phyloP scores from a whole-genome alignment of 64 coral and sea anemone species.

The Astreopora myriophthalma region DNA sequence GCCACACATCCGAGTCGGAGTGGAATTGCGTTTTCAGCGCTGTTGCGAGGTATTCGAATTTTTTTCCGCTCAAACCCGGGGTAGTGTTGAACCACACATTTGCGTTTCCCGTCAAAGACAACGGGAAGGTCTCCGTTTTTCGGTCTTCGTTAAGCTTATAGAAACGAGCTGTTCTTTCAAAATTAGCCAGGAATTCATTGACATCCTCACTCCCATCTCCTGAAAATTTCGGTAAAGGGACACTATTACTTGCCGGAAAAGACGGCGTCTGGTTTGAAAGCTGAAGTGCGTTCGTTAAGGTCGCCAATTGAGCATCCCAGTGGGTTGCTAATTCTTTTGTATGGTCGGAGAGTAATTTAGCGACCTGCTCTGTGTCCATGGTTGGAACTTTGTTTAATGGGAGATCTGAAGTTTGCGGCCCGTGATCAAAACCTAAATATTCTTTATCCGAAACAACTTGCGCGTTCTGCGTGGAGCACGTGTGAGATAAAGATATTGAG shows the following conservation, averaged over 20 bases:
- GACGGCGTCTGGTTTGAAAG: background rate
- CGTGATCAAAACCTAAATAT: background rate
- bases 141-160: slow-evolving; percentile 39
- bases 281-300: background rate
- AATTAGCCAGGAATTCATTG: slow-evolving; percentile 26
- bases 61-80: background rate
- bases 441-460: background rate
- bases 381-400: background rate
- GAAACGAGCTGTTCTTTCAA: slow-evolving; percentile 34
- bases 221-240: background rate
- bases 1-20: slow-evolving; percentile 35
- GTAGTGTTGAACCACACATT: slow-evolving; percentile 54
- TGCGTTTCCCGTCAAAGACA: slow-evolving; percentile 11
- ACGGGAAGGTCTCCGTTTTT: background rate
- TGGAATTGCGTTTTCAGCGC: slow-evolving; percentile 43
- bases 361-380: background rate
- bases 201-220: slow-evolving; percentile 16
- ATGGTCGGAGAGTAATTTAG: background rate
- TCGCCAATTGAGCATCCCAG: background rate
- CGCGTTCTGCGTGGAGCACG: too few relatives aligned
- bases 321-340: background rate
- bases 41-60: background rate
- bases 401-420: background rate
- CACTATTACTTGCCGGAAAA: background rate
- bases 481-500: too few relatives aligned